Evolutionary conservation across 2,797 vertebrate species (phyloP), one percentile per base, ranked within the genome.

Genomic region (Naso thynnoides): DNA sequence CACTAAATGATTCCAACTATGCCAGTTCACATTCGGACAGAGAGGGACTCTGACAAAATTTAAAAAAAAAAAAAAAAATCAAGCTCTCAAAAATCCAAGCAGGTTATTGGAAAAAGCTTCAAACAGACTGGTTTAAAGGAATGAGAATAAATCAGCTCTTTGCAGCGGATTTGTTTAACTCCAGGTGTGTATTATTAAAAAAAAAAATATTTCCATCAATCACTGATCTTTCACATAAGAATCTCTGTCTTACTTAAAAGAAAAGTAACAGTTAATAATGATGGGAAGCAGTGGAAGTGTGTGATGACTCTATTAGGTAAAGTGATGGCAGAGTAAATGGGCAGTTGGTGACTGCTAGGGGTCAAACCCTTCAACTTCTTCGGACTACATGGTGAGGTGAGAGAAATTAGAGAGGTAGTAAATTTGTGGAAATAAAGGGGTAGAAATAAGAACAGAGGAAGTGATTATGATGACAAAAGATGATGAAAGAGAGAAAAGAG

Each of bases 141-240:
- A 48, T 29, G 19, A 77, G 14, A 61, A 61, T 63, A 67, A 44
- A 81, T 78, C 58, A 38, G 8, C 68, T 54, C 3, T 23, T 27
- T 48, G 42, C 23, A 23, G 49, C 0, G 48, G 4, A 29, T 44
- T 19, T 62, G 7, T 71, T 36, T 67, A 8, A 24, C 26, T 67
- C 56, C 85, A 82, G 73, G 60, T 83, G 71, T 77, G 55, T n/a
- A 52, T 23, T 38, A 14, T 23, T 21, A 13, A 39, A 60, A 39
- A 44, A 70, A 67, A 64, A 76, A 50, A 82, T 78, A 71, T 71
- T 77, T 80, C 74, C 79, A 87, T 89, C 80, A 84, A 76, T 83
- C 77, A 70, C 19, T 68, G 11, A 73, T 65, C 18, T 57, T 41
- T 23, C 29, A 76, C 76, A 76, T 78, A 61, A 78, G 56, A 60